Percentiles rank a stretch among this genome's conserved stretches.
Evolutionary conservation across 2,888 invertebrate species (phyloP).

Genomic region (Stratiomys singularior): DNA sequence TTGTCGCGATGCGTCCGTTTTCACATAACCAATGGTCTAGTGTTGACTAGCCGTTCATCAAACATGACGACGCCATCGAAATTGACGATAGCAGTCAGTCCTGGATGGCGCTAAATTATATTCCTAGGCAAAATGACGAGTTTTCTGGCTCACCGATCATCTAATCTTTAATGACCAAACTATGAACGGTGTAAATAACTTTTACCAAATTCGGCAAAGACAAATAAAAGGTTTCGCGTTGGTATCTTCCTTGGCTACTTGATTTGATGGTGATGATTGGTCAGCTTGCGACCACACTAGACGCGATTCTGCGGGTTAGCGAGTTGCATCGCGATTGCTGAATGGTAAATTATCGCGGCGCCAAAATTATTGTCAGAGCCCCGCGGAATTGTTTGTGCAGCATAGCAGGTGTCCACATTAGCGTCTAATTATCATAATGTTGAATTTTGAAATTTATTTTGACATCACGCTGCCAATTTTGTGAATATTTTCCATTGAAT

Average conservation of each 20-base stretch:
- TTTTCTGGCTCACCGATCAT: neutral
- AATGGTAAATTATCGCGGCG: no score
- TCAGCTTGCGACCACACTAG: neutral
- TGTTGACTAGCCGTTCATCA: neutral
- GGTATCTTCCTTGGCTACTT: neutral
- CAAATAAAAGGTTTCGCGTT: neutral
- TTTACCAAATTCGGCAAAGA: neutral
- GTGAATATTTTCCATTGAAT: no score
- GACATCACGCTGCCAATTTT: neutral
- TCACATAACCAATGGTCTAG: neutral
- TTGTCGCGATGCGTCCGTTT: neutral
- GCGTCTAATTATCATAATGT: neutral
- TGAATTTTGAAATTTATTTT: constrained; percentile 4
- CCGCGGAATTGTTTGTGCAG: neutral
- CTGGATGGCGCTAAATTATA: constrained; percentile 2
- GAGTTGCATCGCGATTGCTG: no score
- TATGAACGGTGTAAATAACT: neutral
- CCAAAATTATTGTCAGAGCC: no score
- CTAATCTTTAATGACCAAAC: neutral
- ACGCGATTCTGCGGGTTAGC: neutral
- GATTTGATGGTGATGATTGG: neutral
- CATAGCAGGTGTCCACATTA: neutral
- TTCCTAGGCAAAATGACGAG: neutral
- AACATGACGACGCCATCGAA: neutral
- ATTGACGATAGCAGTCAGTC: neutral